A percentile compares a stretch with the other conserved stretches of the same genome.
Conservation (phyloP, 2,113 vertebrate species). For the Phyllopteryx taeniolatus region DNA sequence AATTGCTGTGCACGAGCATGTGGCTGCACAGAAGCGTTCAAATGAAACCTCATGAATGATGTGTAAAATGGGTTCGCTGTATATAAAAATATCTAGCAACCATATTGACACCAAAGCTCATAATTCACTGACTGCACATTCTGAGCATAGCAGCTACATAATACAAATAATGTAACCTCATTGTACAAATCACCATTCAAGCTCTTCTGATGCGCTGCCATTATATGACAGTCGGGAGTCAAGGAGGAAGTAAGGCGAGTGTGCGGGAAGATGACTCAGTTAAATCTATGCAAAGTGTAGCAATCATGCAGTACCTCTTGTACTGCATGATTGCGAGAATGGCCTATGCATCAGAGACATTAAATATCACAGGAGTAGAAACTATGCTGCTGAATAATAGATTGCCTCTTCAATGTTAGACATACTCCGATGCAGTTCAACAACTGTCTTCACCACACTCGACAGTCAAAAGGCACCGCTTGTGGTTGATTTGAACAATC, state of each 20-base stretch:
- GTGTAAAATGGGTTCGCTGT: constrained; percentile 28
- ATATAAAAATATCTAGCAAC: constrained; percentile 20
- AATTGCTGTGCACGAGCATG: constrained; percentile 13
- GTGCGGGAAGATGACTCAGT: constrained; percentile 40
- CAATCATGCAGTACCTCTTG: constrained; percentile 53
- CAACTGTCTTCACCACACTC: constrained; percentile 22
- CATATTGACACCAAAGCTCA: constrained; percentile 35
- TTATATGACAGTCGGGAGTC: constrained; percentile 10
- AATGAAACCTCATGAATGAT: constrained; percentile 33
- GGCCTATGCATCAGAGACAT: constrained; percentile 36
- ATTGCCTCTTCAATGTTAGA: constrained; percentile 50
- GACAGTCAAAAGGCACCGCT: constrained; percentile 5
- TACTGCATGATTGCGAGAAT: too few species aligned
- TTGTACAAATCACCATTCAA: constrained; percentile 27
- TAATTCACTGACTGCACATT: constrained; percentile 12
- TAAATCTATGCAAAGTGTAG: constrained; percentile 51
- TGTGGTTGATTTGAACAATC: not conserved
- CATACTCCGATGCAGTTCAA: constrained; percentile 49
- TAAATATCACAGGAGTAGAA: constrained; percentile 55
- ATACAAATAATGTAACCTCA: constrained; percentile 51
- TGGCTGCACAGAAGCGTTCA: constrained; percentile 26
- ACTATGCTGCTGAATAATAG: constrained; percentile 62
- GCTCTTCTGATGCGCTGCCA: constrained; percentile 29
- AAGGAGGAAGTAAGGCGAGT: constrained; percentile 27
- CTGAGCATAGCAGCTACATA: constrained; percentile 11